Percentiles rank a stretch among this genome's conserved stretches.
Evolutionary conservation across 2,113 vertebrate species (phyloP).

Genomic region (Oncorhynchus clarkii): DNA sequence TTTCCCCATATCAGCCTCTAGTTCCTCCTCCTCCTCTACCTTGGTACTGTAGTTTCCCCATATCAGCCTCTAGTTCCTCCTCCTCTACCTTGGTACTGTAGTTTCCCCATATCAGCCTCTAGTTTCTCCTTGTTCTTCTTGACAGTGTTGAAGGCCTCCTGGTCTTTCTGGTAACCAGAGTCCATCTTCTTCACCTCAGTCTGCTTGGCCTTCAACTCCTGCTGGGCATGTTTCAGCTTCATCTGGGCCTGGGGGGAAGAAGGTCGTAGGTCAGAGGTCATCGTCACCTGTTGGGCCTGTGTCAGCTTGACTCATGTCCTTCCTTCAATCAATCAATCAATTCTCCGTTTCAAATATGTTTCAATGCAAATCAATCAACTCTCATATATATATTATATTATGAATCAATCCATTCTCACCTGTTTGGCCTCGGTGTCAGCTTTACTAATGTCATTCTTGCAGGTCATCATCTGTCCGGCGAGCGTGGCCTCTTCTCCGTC

Average conservation of each 20-base stretch:
- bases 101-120: conserved; percentile 59
- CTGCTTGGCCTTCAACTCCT: conserved; percentile 88
- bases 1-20: no score
- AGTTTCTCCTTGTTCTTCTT: conserved; percentile 76
- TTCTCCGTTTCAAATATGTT: no score
- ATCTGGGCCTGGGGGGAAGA: conserved; percentile 80
- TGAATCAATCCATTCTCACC: conserved; percentile 62
- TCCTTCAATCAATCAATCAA: no score
- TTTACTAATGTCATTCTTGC: conserved; percentile 93
- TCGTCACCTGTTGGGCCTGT: no score
- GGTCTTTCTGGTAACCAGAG: conserved; percentile 83
- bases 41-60: no score
- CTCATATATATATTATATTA: no score
- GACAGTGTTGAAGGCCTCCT: conserved; percentile 75
- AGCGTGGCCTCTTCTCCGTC: conserved; percentile 85
- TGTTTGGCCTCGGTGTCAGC: conserved; percentile 90
- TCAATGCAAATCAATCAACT: no score
- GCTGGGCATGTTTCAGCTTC: conserved; percentile 86
- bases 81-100: no score
- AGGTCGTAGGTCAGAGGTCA: no score
- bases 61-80: no score
- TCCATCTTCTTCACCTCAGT: conserved; percentile 90
- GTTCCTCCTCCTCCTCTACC: no score
- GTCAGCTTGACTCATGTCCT: no score
- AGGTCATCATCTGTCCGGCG: conserved; percentile 89